Conservation (phyloP, 2,888 invertebrate species). For the Lasiommata megera region DNA sequence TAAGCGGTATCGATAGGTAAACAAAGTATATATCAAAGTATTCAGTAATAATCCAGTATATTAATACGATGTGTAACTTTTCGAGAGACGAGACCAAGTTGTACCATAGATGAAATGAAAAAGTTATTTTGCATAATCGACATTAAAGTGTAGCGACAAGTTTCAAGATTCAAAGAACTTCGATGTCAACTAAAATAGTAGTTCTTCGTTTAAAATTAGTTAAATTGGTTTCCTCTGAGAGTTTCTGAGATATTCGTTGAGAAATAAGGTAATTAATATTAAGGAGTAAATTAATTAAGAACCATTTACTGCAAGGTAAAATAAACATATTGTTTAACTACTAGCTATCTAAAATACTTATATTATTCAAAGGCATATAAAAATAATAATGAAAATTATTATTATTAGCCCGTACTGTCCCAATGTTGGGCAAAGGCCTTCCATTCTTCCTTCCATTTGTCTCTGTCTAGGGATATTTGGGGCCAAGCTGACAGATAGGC, state of each 20-base stretch:
- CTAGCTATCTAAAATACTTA: no score
- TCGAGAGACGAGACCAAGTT: not conserved
- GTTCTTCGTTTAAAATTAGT: slow-evolving; percentile 25
- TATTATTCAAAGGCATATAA: no score
- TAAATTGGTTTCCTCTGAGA: slow-evolving; percentile 12
- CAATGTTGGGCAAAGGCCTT: no score
- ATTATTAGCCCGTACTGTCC: no score
- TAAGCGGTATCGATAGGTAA: no score
- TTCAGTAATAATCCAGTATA: not conserved
- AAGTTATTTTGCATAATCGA: slow-evolving; percentile 18
- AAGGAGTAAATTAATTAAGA: not conserved
- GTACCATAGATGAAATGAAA: not conserved
- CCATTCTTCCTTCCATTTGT: no score
- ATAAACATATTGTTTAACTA: no score
- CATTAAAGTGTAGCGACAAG: slow-evolving; percentile 17
- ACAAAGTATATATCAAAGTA: no score
- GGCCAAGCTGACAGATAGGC: no score
- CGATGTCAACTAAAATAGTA: slow-evolving; percentile 28
- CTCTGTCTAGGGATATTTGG: no score
- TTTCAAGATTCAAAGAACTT: slow-evolving; percentile 18
- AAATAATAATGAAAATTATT: no score
- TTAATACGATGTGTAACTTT: not conserved
- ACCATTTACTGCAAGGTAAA: no score
- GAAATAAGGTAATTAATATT: not conserved
- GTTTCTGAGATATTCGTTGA: slow-evolving; percentile 8